Base-by-base conservation (phyloP, 2,888 invertebrate species). In the Dichetophora obliterata region DNA sequence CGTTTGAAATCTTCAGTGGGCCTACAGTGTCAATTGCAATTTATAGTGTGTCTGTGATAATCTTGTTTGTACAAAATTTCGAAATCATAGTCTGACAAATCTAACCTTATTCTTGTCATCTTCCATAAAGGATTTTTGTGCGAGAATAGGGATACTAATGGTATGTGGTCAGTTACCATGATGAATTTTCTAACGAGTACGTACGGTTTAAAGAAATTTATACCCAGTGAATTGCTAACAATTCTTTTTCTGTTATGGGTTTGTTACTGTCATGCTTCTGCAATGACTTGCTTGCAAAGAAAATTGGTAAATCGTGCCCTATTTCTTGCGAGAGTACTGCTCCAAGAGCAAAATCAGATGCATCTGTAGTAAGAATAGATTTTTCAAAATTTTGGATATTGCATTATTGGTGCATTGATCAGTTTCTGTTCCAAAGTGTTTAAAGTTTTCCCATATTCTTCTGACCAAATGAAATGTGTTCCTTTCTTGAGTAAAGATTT, bases 161-260 rank as follows among this genome's bases (percentile, higher is more conserved):
- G 83, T 71, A 81, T 80, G 78, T 86, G 85, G 73, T 86, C 86
- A 0, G 84, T 85, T 2, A 83, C 78, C 4, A 85, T 77, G 34
- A 75, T 80, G 72, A 86, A 85, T 50, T 77, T 80, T 72, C 75
- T 77, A 1, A 84, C 85, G 75, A 81, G 84, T 3, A 86, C n/a
- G 72, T 86, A 86, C 3, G n/a, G 48, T 31, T 6, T 52, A 8
- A 52, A 52, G 8, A 52, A 52, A 3, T 63, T 4, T 11, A 11
- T 22, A 6, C 63, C 63, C 63, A 57, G 27, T 63, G 63, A 24
- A 63, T 63, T 2, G 63, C 63, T 63, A 63, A 8, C 3, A 63
- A 16, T 34, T 63, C 63, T 11, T 63, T 63, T 8, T 63, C 63
- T 63, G 27, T 24, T 24, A 63, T 6, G 1, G 63, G 63, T 8